A percentile compares a stretch with the other conserved stretches of the same genome.
Evolutionary conservation across 2,113 vertebrate species (phyloP).

Genomic region (Rhinichthys klamathensis): DNA sequence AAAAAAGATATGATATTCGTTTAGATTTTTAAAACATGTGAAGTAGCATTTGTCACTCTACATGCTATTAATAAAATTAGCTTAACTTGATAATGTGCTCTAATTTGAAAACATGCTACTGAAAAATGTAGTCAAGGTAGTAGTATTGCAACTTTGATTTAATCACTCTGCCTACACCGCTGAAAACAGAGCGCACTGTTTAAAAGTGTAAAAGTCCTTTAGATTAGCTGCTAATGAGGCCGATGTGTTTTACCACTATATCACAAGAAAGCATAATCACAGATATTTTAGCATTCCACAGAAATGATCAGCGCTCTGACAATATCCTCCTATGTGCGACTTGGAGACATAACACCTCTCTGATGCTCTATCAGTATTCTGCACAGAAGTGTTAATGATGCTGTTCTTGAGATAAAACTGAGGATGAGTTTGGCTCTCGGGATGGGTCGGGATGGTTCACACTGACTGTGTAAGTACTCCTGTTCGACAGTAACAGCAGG

Average conservation of each 20-base stretch:
- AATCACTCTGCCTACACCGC: not conserved
- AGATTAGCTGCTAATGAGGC: conserved; percentile 1
- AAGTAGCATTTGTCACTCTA: not conserved
- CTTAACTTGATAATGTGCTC: not conserved
- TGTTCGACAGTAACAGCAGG: not conserved
- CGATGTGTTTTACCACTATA: not conserved
- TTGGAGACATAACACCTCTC: not conserved
- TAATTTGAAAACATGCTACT: not conserved
- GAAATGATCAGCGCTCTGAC: not conserved
- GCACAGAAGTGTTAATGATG: not conserved
- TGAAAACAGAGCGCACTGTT: not conserved
- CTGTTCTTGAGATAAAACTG: not conserved
- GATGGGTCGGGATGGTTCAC: not conserved
- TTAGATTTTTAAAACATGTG: not conserved
- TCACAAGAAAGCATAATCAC: not conserved
- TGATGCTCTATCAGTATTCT: not conserved
- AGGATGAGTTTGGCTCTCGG: not conserved
- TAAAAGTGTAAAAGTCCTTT: not conserved
- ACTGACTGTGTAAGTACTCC: not conserved
- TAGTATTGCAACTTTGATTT: not conserved
- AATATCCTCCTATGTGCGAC: not conserved
- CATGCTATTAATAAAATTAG: not conserved
- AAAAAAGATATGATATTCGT: too few relatives aligned
- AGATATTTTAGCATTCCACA: not conserved
- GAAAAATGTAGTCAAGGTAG: not conserved